These are phyloP conservation scores for Myotis brandtii DNA, from an alignment of 2,113 vertebrate species.

Conservation along the genomic window DNA sequence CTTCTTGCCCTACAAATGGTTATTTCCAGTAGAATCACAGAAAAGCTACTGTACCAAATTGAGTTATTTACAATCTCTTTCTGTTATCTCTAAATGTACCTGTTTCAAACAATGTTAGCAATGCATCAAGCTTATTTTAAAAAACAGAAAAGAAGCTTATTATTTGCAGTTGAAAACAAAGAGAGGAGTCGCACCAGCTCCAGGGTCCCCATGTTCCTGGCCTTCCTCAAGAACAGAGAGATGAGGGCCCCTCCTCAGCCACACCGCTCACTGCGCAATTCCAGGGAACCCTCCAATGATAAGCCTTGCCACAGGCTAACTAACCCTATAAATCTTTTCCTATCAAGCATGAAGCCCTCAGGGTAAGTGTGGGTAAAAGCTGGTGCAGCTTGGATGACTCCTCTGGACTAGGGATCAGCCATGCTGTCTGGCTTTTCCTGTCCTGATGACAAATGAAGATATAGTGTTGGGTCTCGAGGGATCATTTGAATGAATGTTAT, in stretches of 20 bases:
- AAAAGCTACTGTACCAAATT: not conserved
- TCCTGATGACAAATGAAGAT: not conserved
- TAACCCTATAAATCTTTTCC: not conserved
- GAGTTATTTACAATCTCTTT: not conserved
- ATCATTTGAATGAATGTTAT: not conserved
- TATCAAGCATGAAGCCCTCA: not conserved
- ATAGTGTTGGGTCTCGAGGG: not conserved
- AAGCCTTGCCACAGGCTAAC: not conserved
- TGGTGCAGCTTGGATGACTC: not conserved
- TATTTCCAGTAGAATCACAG: conserved; percentile 18
- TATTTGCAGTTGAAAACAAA: not conserved
- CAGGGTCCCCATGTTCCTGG: not conserved
- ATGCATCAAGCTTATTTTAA: not conserved
- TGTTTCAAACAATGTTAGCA: not conserved
- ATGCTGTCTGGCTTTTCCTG: not conserved
- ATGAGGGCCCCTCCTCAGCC: not conserved
- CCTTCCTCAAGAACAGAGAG: not conserved
- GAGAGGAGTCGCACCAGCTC: rapidly evolving
- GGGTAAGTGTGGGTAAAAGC: not conserved
- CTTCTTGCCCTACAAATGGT: not conserved
- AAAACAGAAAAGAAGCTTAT: not conserved
- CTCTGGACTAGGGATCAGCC: not conserved
- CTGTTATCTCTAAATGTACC: not conserved
- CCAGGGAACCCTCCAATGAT: not conserved
- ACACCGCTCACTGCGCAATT: not conserved